A percentile compares a stretch with the other conserved stretches of the same genome.
phyloP scores from a whole-genome alignment of 2,888 invertebrate genomes.

The Athetis lepigone region DNA sequence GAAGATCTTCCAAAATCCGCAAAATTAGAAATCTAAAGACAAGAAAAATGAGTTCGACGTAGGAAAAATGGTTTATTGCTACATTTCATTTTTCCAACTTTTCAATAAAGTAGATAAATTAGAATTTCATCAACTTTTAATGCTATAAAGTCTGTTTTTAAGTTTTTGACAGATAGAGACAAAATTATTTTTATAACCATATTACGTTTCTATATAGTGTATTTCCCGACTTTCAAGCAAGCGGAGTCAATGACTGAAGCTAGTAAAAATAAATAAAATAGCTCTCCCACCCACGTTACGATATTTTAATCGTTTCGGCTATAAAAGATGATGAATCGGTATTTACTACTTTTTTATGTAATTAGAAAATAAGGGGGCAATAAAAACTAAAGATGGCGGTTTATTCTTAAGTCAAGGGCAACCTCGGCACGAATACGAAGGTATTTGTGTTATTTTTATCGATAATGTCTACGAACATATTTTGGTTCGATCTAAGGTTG shows the following conservation, averaged over 20 bases:
- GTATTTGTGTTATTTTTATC: not conserved
- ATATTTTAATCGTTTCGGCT: not conserved
- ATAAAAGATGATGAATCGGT: slow-evolving; percentile 11
- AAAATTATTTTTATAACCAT: too few species aligned
- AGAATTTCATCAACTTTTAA: too few species aligned
- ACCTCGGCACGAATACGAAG: not conserved
- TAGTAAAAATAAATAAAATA: not conserved
- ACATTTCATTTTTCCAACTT: too few species aligned
- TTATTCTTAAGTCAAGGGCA: slow-evolving; percentile 29
- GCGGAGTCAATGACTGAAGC: not conserved
- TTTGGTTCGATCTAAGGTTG: not conserved
- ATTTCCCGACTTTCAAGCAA: too few species aligned
- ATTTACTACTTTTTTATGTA: not conserved
- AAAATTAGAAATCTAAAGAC: too few species aligned
- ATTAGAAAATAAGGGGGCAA: slow-evolving; percentile 21
- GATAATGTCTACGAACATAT: not conserved
- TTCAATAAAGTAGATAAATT: too few species aligned
- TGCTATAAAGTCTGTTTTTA: too few species aligned
- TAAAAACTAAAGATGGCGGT: slow-evolving; percentile 25
- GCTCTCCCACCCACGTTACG: not conserved
- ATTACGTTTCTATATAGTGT: too few species aligned
- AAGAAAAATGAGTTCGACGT: too few species aligned
- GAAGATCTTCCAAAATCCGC: too few species aligned
- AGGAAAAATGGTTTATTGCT: too few species aligned
- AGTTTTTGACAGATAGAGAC: too few species aligned